Percentiles rank a stretch among this genome's conserved stretches.
Conservation (phyloP, 2,888 invertebrate species). For the Oscheius sp. region DNA sequence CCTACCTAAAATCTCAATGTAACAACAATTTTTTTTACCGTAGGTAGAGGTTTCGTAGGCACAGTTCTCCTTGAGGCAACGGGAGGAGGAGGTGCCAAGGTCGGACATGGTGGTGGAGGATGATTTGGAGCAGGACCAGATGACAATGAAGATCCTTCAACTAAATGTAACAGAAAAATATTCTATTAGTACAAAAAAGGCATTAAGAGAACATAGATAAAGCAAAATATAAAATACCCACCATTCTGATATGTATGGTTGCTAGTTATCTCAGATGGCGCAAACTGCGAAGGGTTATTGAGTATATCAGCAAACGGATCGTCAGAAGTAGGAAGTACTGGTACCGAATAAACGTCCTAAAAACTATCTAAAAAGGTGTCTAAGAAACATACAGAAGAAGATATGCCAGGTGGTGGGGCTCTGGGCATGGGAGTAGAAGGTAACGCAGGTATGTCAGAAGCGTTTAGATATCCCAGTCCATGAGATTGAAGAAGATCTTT, state of each 20-base stretch:
- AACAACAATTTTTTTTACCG: too few relatives aligned
- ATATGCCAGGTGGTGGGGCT: constrained; percentile 35
- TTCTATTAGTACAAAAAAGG: constrained; percentile 14
- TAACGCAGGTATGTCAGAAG: constrained; percentile 19
- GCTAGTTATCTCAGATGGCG: constrained; percentile 16
- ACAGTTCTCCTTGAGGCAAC: constrained; percentile 44
- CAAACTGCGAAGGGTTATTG: constrained; percentile 9
- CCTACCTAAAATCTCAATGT: constrained; percentile 65
- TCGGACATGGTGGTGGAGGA: constrained; percentile 43
- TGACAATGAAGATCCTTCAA: constrained; percentile 30
- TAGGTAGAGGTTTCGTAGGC: neutral
- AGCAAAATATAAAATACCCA: neutral
- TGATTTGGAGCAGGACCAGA: constrained; percentile 42
- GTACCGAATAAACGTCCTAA: neutral
- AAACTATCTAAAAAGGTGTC: neutral
- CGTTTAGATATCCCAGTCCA: neutral
- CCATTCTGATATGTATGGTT: constrained; percentile 17
- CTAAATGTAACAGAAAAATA: constrained; percentile 1
- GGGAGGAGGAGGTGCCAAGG: constrained; percentile 43
- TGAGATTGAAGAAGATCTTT: constrained; percentile 20
- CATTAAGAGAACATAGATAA: neutral
- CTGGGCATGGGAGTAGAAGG: constrained; percentile 34
- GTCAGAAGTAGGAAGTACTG: constrained; percentile 7
- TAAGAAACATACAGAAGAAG: neutral
- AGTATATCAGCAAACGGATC: constrained; percentile 30